Evolutionary conservation across 2,797 vertebrate species (phyloP).

Genomic region (Pantherophis alleghaniensis): DNA sequence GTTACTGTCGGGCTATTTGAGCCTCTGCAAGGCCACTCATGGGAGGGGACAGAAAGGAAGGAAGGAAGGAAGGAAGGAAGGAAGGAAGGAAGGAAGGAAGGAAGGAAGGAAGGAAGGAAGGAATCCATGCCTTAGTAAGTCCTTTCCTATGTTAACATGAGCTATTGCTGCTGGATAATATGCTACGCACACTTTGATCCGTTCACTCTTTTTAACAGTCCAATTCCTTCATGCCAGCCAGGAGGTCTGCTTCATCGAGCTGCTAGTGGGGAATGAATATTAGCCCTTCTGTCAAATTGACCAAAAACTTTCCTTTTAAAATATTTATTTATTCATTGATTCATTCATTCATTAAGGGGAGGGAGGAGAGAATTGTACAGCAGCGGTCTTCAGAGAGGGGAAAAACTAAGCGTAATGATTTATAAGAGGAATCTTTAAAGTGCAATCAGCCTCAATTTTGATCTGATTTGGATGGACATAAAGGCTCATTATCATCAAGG

Average conservation of each 20-base stretch:
- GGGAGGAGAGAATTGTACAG: constrained; percentile 36
- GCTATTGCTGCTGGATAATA: not conserved
- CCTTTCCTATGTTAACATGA: not conserved
- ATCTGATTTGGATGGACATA: constrained; percentile 31
- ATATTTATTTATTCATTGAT: constrained; percentile 23
- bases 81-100: not conserved
- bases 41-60: not conserved
- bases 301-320: not conserved
- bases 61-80: not conserved
- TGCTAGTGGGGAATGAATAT: not conserved
- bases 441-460: constrained; percentile 46
- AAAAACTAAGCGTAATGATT: constrained; percentile 48
- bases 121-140: not conserved
- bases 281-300: constrained; percentile 29
- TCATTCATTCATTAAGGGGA: constrained; percentile 32
- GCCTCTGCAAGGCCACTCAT: no score
- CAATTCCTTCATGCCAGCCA: not conserved
- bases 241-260: not conserved
- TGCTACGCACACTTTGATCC: not conserved
- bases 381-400: constrained; percentile 39
- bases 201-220: not conserved
- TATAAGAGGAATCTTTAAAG: constrained; percentile 43
- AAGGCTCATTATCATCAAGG: constrained; percentile 28
- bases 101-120: not conserved
- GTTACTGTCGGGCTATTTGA: no score